A percentile compares a stretch with the other conserved stretches of the same genome.
Evolutionary conservation across 2,888 invertebrate species (phyloP).

Genomic region (Aspidiotus rigidus): DNA sequence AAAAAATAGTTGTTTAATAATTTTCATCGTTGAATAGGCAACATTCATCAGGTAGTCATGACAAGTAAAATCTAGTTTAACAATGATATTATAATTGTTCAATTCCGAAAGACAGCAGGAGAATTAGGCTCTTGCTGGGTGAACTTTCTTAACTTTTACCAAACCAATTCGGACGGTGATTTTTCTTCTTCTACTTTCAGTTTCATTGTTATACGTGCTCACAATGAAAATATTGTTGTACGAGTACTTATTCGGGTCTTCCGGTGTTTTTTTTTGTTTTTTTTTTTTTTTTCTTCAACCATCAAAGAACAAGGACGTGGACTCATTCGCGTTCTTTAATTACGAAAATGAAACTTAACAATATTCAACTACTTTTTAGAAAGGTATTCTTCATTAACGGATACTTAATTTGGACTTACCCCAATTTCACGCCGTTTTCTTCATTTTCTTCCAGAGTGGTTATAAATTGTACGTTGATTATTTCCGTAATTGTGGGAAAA

Average conservation of each 20-base stretch:
- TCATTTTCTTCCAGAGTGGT: conserved; percentile 8
- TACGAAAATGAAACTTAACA: neutral
- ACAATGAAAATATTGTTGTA: conserved; percentile 1
- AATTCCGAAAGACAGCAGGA: conserved; percentile 1
- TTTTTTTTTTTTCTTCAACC: neutral
- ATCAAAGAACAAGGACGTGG: conserved; percentile 1
- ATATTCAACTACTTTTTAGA: neutral
- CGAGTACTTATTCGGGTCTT: neutral
- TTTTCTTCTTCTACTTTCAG: conserved; percentile 4
- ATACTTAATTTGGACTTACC: neutral
- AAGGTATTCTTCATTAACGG: no score
- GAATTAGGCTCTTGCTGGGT: neutral
- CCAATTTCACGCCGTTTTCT: neutral
- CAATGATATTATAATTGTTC: conserved; percentile 3
- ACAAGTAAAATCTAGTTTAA: neutral
- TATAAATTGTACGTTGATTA: conserved; percentile 27
- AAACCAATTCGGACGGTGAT: neutral
- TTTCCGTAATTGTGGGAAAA: conserved; percentile 29
- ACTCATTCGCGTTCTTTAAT: neutral
- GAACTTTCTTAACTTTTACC: conserved; percentile 12
- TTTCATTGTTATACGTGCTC: neutral
- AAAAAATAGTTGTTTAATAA: no score
- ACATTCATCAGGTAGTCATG: neutral
- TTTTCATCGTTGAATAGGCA: neutral
- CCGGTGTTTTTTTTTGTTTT: neutral